Conservation (phyloP, 2,113 vertebrate genomes). For the Engystomops pustulosus region DNA sequence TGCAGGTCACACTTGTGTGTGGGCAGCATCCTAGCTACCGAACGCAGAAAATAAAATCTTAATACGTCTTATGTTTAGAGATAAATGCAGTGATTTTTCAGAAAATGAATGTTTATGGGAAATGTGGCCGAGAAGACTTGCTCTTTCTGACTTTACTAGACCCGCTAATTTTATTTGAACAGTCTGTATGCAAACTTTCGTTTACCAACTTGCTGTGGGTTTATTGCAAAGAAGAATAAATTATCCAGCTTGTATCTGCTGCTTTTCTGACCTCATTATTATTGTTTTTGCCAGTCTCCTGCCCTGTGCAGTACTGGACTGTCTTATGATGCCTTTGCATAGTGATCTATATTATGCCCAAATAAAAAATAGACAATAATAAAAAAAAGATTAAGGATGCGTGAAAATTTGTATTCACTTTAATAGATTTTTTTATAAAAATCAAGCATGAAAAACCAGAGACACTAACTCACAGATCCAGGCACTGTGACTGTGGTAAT, state of each 20-base stretch:
- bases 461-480: too few relatives aligned
- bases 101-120: slow-evolving; percentile 1
- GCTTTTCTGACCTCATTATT: too few relatives aligned
- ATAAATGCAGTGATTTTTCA: background rate
- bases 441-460: too few relatives aligned
- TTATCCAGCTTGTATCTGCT: background rate
- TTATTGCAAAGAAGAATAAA: background rate
- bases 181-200: background rate
- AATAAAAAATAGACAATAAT: too few relatives aligned
- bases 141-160: background rate
- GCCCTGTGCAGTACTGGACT: too few relatives aligned
- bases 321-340: too few relatives aligned
- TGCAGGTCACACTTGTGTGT: slow-evolving; percentile 46
- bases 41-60: slow-evolving; percentile 17
- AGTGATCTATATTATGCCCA: too few relatives aligned
- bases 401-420: too few relatives aligned
- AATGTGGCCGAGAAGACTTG: background rate
- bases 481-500: too few relatives aligned
- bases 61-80: slow-evolving; percentile 17
- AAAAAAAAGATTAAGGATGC: too few relatives aligned
- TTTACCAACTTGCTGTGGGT: background rate
- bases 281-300: too few relatives aligned
- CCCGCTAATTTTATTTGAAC: background rate
- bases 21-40: slow-evolving; percentile 42
- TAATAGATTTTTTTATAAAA: too few relatives aligned